Conservation (phyloP, 2,888 invertebrate species). For the Hypolimnas misippus region DNA sequence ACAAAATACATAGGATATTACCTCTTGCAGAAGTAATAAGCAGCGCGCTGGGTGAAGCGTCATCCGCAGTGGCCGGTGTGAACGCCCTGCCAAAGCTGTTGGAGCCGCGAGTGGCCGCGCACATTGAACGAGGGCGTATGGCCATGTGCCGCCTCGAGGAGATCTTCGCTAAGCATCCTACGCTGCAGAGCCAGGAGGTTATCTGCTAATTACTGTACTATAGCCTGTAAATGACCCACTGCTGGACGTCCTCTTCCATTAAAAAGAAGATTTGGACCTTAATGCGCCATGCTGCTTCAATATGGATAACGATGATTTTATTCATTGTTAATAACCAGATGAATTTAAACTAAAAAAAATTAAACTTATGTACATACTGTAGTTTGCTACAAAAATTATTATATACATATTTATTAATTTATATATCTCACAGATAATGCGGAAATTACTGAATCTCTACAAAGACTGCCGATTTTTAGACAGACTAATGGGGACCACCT, state of each 20-base stretch:
- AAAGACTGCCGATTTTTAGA: slow-evolving; percentile 94
- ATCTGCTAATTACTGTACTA: too few species aligned
- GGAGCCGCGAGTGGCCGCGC: slow-evolving; percentile 88
- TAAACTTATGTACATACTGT: too few species aligned
- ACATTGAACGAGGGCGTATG: slow-evolving; percentile 90
- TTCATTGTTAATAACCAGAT: neutral
- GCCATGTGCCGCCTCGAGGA: slow-evolving; percentile 91
- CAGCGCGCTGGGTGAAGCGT: slow-evolving; percentile 29
- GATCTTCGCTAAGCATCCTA: slow-evolving; percentile 90
- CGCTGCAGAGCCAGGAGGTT: slow-evolving; percentile 89
- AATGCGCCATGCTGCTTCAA: neutral
- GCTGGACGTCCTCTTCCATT: too few species aligned
- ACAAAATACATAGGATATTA: neutral
- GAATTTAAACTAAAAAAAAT: too few species aligned
- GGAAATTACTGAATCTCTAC: slow-evolving; percentile 91
- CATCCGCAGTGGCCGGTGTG: slow-evolving; percentile 30
- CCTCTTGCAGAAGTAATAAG: neutral
- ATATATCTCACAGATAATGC: slow-evolving; percentile 84
- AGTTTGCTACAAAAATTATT: too few species aligned
- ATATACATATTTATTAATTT: neutral
- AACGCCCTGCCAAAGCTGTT: slow-evolving; percentile 64
- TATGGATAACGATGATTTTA: neutral
- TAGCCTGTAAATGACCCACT: too few species aligned
- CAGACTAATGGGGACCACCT: slow-evolving; percentile 92
- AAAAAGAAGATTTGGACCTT: too few species aligned